Percentiles rank a stretch among this genome's conserved stretches.
These are phyloP conservation scores for Dipodomys spectabilis DNA, from an alignment of 2,113 vertebrate species.

Conservation along the genomic window DNA sequence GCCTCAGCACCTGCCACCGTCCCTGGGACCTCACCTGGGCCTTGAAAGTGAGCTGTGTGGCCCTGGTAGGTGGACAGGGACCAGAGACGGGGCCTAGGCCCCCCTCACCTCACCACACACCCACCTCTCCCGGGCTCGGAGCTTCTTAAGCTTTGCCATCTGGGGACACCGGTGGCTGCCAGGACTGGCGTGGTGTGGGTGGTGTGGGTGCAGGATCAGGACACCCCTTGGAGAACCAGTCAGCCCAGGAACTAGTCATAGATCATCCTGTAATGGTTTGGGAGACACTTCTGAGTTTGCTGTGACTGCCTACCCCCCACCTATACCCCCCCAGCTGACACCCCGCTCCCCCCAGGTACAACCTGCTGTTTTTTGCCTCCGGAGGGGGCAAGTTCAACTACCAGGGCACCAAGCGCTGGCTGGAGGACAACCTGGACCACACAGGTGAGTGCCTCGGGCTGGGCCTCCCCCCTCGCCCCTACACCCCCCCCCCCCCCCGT, in stretches of 20 bases:
- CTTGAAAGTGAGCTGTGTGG: too few relatives aligned
- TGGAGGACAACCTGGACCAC: slow-evolving; percentile 98
- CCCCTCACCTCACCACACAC: too few relatives aligned
- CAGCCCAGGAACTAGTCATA: too few relatives aligned
- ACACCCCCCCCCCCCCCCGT: fast-evolving
- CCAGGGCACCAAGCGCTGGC: slow-evolving; percentile 98
- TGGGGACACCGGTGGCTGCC: not conserved
- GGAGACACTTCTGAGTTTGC: not conserved
- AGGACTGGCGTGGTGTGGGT: not conserved
- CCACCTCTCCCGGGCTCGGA: not conserved
- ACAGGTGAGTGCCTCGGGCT: slow-evolving; percentile 88
- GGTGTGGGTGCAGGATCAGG: not conserved
- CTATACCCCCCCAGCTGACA: not conserved
- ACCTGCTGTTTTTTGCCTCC: slow-evolving; percentile 97
- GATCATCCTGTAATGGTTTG: too few relatives aligned
- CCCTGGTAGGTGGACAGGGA: too few relatives aligned
- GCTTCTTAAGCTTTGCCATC: too few relatives aligned
- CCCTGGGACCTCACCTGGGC: too few relatives aligned
- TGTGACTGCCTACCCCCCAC: too few relatives aligned
- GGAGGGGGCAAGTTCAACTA: slow-evolving; percentile 99
- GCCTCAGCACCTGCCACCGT: too few relatives aligned
- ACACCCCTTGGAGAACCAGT: fast-evolving
- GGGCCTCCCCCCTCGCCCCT: fast-evolving
- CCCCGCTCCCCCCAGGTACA: slow-evolving; percentile 88
- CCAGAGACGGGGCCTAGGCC: too few relatives aligned